Conservation (phyloP, 2,888 invertebrate genomes). For the Leucophenga montana region DNA sequence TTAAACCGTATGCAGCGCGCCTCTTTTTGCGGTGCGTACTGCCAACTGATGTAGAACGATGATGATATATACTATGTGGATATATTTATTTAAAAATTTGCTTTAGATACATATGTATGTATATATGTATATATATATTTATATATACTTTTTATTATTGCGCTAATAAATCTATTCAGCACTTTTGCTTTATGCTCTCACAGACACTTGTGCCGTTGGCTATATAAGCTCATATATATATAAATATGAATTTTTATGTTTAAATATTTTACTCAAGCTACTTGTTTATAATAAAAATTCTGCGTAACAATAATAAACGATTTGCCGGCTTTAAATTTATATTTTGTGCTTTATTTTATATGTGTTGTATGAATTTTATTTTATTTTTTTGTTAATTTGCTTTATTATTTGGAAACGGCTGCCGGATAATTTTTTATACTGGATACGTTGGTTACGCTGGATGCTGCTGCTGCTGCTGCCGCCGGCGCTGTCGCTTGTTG, state of each 20-base stretch:
- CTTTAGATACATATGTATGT: neutral
- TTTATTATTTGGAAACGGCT: neutral
- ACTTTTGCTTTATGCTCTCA: neutral
- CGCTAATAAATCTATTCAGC: slow-evolving; percentile 21
- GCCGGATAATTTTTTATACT: neutral
- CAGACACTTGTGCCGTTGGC: neutral
- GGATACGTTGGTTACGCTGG: neutral
- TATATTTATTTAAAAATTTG: neutral
- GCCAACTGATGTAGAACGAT: neutral
- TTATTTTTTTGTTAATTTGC: neutral
- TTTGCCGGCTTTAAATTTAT: neutral
- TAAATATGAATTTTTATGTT: too few relatives aligned
- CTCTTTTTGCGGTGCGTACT: neutral
- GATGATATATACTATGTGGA: neutral
- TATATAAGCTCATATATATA: neutral
- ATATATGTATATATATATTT: too few relatives aligned
- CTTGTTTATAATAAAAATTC: slow-evolving; percentile 8
- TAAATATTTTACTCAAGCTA: neutral
- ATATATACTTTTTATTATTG: too few relatives aligned
- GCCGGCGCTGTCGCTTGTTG: slow-evolving; percentile 2
- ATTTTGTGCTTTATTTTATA: slow-evolving; percentile 1
- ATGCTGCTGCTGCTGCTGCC: neutral
- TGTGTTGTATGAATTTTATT: neutral
- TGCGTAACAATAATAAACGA: neutral
- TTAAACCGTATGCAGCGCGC: neutral